These are phyloP conservation scores for Ips typographus DNA, from an alignment of 1,140 invertebrate species.

Conservation along the genomic window DNA sequence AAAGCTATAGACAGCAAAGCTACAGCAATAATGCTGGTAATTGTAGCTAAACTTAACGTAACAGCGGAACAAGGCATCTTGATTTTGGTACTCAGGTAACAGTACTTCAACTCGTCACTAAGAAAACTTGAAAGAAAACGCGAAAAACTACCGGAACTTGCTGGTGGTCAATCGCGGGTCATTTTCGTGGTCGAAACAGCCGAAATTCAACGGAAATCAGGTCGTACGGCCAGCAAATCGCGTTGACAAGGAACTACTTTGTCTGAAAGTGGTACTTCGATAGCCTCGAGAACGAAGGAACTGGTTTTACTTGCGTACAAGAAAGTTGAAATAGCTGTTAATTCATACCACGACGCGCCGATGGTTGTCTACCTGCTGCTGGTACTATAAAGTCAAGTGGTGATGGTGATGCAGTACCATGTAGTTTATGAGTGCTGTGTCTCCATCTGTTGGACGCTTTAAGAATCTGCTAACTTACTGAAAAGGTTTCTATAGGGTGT, in stretches of 20 bases:
- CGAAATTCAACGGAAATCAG: slow-evolving; percentile 17
- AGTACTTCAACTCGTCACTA: slow-evolving; percentile 6
- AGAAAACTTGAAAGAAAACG: slow-evolving; percentile 1
- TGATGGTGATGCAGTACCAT: neutral
- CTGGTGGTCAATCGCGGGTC: slow-evolving; percentile 16
- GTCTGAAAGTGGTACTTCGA: slow-evolving; percentile 34
- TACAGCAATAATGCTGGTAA: slow-evolving; percentile 89
- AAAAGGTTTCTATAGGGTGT: too few species aligned
- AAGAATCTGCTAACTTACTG: too few species aligned
- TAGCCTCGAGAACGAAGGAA: slow-evolving; percentile 34
- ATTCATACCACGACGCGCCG: slow-evolving; percentile 27
- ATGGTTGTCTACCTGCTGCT: slow-evolving; percentile 27
- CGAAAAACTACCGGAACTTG: neutral
- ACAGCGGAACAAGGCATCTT: slow-evolving; percentile 93
- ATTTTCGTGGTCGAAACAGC: slow-evolving; percentile 20
- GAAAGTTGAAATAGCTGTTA: slow-evolving; percentile 37
- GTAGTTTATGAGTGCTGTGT: neutral
- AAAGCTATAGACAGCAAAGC: slow-evolving; percentile 89
- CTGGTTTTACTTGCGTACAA: slow-evolving; percentile 34
- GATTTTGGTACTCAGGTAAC: neutral
- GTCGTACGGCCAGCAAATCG: slow-evolving; percentile 21
- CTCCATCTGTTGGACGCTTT: too few species aligned
- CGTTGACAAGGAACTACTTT: slow-evolving; percentile 30
- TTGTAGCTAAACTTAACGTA: slow-evolving; percentile 90
- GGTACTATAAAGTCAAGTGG: slow-evolving; percentile 2